Base-by-base conservation (phyloP, 2,113 vertebrate species). In the Oreochromis niloticus region DNA sequence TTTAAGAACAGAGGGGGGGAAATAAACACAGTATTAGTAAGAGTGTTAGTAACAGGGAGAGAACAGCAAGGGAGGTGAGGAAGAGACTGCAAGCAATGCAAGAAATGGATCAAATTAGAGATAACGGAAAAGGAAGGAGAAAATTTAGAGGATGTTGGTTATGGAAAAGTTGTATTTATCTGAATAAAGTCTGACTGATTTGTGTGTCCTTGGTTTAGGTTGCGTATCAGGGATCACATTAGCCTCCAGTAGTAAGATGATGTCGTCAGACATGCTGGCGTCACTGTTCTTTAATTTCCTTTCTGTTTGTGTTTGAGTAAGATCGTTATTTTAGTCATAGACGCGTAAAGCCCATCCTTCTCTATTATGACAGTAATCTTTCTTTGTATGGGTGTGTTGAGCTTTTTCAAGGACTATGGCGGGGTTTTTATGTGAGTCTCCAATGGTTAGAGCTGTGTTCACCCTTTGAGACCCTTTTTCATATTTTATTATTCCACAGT, bases 11-110 rank as follows among this genome's bases (percentile, higher is more conserved):
- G 68, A 19, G 17, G 13, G 55, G 46, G 8, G 24, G 41, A 2
- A 56, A 68, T 17, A 71, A 43, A 59, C 30, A 85, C 95, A 96
- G 94, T 96, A 96, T 94, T 96, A 96, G 87, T 96, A 94, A 5
- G 96, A 46, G 96, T 95, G 96, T 73, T 48, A 46, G 0, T 14
- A 73, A 46, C 68, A 73, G 6, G 41, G 41, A 73, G 22, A 27
- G 6, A 4, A 14, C 22, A 34, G 78, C 17, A 8, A 32, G 43
- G 9, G 52, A 50, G 17, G 66, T 11, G 81, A 71, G 39, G 39
- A 0, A 52, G 46, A 57, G n/a, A 63, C n/a, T 27, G 41, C 9
- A 48, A 22, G 39, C 6, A 3, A 46, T 73, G 13, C 8, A 73
- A 73, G 24, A 46, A 73, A 75, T 75, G 68, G 14, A 11, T 19